Conservation (phyloP, 2,888 invertebrate species). For the Thera britannica region DNA sequence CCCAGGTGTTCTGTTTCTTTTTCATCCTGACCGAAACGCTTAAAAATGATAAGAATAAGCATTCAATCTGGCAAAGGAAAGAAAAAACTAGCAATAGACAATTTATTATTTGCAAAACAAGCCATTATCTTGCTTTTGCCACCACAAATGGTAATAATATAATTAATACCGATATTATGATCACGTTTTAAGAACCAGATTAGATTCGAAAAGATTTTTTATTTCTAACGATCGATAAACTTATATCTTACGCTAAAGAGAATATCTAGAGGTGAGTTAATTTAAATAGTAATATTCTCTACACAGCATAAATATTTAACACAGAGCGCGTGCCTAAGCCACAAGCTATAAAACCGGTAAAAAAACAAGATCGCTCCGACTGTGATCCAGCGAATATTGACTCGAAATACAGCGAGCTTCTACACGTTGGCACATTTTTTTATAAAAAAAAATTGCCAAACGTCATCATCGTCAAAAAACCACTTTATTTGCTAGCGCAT, state of each 20-base stretch:
- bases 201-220: constrained; percentile 24
- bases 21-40: too few relatives aligned
- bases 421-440: too few relatives aligned
- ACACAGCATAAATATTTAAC: not conserved
- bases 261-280: constrained; percentile 33
- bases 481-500: too few relatives aligned
- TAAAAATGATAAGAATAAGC: too few relatives aligned
- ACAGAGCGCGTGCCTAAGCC: not conserved
- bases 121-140: constrained; percentile 25
- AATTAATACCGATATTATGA: constrained; percentile 24
- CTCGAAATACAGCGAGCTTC: too few relatives aligned
- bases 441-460: too few relatives aligned
- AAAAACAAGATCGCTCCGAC: not conserved
- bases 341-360: not conserved
- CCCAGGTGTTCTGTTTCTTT: too few relatives aligned
- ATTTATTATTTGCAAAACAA: constrained; percentile 22
- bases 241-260: constrained; percentile 26
- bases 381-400: too few relatives aligned
- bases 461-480: too few relatives aligned
- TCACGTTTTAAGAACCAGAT: constrained; percentile 26
- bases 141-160: constrained; percentile 27
- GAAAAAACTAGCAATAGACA: not conserved
- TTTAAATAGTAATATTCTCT: constrained; percentile 36
- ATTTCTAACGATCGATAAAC: constrained; percentile 31
- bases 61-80: too few relatives aligned